A percentile compares a stretch with the other conserved stretches of the same genome.
phyloP scores from a whole-genome alignment of 2,797 vertebrate species.

The Macropodus opercularis region DNA sequence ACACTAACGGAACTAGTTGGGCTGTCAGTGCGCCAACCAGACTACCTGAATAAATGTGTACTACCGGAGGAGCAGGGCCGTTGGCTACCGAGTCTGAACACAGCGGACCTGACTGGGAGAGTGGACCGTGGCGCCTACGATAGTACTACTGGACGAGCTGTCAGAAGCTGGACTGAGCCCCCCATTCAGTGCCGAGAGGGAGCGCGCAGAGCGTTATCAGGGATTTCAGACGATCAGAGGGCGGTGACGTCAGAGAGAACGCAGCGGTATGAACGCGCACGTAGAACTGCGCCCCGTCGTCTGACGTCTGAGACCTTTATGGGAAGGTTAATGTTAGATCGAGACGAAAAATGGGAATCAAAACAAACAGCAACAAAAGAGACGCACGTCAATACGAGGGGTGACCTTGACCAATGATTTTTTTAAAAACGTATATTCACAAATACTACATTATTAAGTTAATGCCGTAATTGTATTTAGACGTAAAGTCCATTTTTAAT shows the following conservation, averaged over 20 bases:
- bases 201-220: conserved; percentile 70
- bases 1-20: conserved; percentile 26
- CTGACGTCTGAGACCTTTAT: conserved; percentile 37
- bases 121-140: conserved; percentile 38
- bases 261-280: conserved; percentile 56
- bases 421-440: too few species aligned
- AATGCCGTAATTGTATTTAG: too few species aligned
- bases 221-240: conserved; percentile 68
- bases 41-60: conserved; percentile 39
- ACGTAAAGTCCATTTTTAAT: too few species aligned
- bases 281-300: conserved; percentile 10
- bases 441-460: too few species aligned
- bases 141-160: conserved; percentile 53
- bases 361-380: too few species aligned
- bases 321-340: neutral
- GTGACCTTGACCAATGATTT: too few species aligned
- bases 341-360: too few species aligned
- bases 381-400: too few species aligned
- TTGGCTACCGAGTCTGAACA: conserved; percentile 14
- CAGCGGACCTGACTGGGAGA: conserved; percentile 28
- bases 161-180: conserved; percentile 61
- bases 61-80: conserved; percentile 46
- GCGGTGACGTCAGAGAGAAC: conserved; percentile 66
- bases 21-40: conserved; percentile 26
- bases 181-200: conserved; percentile 68